Percentiles rank a stretch among this genome's conserved stretches.
phyloP scores from a whole-genome alignment of 1,140 invertebrate genomes.

The Maconellicoccus hirsutus region DNA sequence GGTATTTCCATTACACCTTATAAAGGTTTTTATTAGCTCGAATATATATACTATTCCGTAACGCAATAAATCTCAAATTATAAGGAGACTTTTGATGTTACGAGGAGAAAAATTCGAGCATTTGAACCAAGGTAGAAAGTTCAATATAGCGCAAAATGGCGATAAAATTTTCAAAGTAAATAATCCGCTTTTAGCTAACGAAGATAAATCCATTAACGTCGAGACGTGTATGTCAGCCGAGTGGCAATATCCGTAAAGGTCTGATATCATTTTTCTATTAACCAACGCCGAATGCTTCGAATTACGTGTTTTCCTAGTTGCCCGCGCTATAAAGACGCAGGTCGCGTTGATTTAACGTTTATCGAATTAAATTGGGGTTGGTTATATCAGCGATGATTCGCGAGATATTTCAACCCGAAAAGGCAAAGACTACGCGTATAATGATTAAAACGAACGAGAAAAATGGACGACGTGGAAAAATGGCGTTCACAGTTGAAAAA shows the following conservation, averaged over 20 bases:
- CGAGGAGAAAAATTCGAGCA: no score
- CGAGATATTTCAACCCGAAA: no score
- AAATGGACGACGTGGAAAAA: not conserved
- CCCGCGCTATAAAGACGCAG: no score
- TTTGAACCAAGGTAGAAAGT: not conserved
- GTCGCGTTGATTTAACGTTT: no score
- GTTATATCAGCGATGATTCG: no score
- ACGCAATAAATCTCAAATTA: no score
- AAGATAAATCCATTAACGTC: not conserved
- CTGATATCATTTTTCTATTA: conserved; percentile 5
- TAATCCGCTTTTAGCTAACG: not conserved
- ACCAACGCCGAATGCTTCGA: not conserved
- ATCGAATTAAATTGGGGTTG: no score
- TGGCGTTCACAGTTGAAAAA: not conserved
- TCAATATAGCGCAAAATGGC: not conserved
- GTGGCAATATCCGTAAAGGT: conserved; percentile 7
- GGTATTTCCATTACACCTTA: no score
- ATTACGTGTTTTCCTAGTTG: conserved; percentile 1
- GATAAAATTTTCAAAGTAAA: not conserved
- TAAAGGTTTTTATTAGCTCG: no score
- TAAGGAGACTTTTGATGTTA: no score
- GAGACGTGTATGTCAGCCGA: not conserved
- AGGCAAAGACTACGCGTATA: not conserved
- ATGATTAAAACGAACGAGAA: not conserved
- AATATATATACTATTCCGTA: no score